Base-by-base conservation (phyloP, 2,888 invertebrate genomes). In the Poecilus cupreus region DNA sequence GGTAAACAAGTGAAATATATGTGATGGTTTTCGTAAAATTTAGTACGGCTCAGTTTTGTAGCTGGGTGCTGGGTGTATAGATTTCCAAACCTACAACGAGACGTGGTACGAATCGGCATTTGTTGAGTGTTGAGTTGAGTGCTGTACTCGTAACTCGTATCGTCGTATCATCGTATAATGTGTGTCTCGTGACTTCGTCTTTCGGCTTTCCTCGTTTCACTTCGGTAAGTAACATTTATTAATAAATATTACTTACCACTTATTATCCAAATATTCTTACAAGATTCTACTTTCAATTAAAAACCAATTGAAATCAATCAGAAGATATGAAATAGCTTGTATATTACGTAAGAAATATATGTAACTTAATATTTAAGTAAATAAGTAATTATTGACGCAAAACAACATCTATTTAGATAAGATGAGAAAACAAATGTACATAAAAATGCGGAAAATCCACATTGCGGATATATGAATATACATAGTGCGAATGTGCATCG, bases 1-100 rank as follows among this genome's bases (percentile, higher is more conserved):
- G 24, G 76, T 57, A 57, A 76, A 76, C 57, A 76, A 76, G 57
- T 76, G 32, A 74, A 74, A 74, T 74, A 49, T 49, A 74, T 74
- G 51, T 74, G 74, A 74, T 74, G 74, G 37, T 68, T 68, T 68
- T 68, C 68, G 68, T 68, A 68, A 68, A 68, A 37, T 68, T 68
- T 37, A 37, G 37, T 68, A 68, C 68, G 6, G 20, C 68, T 37
- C 39, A 37, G 68, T 68, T 68, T 68, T 68, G 68, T 68, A 68
- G 68, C 68, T 68, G 37, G 37, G n/a, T n/a, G n/a, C n/a, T n/a
- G n/a, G n/a, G n/a, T n/a, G n/a, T n/a, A 68, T 64, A 39, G 68
- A 68, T 68, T 68, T 68, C 37, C 37, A 68, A 68, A 68, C 68
- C 32, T 68, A 68, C 11, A 68, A 37, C 11, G 18, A 20, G 16